Evolutionary conservation across 2,888 invertebrate species (phyloP).

Genomic region (Andrena minutula): DNA sequence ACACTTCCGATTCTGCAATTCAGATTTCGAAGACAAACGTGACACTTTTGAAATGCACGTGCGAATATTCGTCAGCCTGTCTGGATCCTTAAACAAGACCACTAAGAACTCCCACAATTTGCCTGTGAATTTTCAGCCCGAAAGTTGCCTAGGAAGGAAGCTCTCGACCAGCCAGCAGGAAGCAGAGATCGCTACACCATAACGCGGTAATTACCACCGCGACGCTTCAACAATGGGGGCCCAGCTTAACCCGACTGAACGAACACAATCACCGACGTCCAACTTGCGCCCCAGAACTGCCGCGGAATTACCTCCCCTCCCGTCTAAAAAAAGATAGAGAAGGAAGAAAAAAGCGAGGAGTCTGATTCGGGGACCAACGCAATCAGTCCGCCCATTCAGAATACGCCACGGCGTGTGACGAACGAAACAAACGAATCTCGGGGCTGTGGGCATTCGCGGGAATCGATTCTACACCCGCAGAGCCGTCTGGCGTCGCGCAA

Average conservation of each 20-base stretch:
- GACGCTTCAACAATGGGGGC: conserved; percentile 11
- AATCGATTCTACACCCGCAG: conserved; percentile 31
- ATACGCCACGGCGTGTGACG: neutral
- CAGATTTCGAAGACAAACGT: too few relatives aligned
- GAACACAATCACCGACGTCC: conserved; percentile 9
- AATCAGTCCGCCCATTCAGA: conserved; percentile 41
- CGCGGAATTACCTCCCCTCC: neutral
- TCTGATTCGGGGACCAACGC: conserved; percentile 31
- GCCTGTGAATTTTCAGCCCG: too few relatives aligned
- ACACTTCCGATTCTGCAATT: too few relatives aligned
- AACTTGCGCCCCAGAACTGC: neutral
- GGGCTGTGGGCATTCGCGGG: neutral
- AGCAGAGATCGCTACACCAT: conserved; percentile 2
- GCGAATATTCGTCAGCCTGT: too few relatives aligned
- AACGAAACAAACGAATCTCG: conserved; percentile 40
- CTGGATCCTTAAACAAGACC: too few relatives aligned
- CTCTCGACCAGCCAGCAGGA: neutral
- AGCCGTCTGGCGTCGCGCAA: conserved; percentile 36
- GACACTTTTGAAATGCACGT: too few relatives aligned
- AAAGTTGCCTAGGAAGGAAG: too few relatives aligned
- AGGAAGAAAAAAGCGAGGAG: conserved; percentile 16
- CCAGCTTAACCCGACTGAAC: neutral
- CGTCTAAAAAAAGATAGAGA: neutral
- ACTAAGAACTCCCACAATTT: too few relatives aligned
- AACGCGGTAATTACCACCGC: conserved; percentile 20